Evolutionary conservation across 2,797 vertebrate species (phyloP).

Genomic region (Sebastiscus tertius): DNA sequence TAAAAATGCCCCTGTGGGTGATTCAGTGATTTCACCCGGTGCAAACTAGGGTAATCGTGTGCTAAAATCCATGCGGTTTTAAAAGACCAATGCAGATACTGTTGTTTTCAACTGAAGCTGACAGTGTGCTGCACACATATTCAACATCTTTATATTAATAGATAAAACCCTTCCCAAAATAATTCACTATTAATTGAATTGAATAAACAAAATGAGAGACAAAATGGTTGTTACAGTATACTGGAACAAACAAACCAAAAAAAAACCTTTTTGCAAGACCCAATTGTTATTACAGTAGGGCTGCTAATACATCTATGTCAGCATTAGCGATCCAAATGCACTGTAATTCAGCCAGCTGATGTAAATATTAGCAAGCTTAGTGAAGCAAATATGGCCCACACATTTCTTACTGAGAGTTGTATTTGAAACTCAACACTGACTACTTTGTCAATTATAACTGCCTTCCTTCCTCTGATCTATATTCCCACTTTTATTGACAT

Average conservation of each 20-base stretch:
- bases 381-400: not conserved
- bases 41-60: not conserved
- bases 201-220: not conserved
- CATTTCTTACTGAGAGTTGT: not conserved
- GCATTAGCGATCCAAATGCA: not conserved
- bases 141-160: not conserved
- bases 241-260: not conserved
- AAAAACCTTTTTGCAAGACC: not conserved
- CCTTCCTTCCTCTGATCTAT: not conserved
- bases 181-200: not conserved
- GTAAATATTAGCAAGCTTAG: not conserved
- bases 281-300: not conserved
- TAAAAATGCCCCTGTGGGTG: not conserved
- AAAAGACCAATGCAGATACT: not conserved
- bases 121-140: not conserved
- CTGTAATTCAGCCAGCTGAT: not conserved
- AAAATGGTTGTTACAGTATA: not conserved
- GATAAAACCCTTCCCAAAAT: not conserved
- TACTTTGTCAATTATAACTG: not conserved
- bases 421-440: not conserved
- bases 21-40: not conserved
- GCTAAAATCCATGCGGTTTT: not conserved
- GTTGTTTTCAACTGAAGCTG: not conserved
- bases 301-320: not conserved
- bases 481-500: not conserved